phyloP scores from a whole-genome alignment of 2,797 vertebrate species.

The Peromyscus aztecus region DNA sequence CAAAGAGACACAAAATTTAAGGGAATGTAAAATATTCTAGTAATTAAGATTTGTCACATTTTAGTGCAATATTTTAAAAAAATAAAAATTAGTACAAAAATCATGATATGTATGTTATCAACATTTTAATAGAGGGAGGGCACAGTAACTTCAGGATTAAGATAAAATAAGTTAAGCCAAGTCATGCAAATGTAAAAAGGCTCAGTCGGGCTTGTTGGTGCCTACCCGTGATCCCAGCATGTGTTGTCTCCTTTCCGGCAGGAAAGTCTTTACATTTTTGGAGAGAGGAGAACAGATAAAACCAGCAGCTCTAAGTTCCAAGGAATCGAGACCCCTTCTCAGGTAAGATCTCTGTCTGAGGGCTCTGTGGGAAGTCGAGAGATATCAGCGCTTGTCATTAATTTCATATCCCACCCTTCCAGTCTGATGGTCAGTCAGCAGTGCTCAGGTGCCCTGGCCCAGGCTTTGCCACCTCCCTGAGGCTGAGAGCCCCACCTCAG shows the following conservation, averaged over 20 bases:
- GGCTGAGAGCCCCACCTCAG: accelerated
- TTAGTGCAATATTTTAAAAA: neutral
- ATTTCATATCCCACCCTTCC: neutral
- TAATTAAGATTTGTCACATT: conserved; percentile 1
- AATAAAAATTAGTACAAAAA: neutral
- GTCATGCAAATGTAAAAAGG: neutral
- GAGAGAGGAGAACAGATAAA: conserved; percentile 96
- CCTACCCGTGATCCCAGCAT: neutral
- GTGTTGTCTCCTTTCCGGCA: conserved; percentile 73
- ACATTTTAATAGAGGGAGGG: conserved; percentile 10
- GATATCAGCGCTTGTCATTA: neutral
- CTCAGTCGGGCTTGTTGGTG: neutral
- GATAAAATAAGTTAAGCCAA: neutral
- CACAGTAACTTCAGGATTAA: neutral
- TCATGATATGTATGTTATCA: neutral
- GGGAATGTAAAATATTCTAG: neutral
- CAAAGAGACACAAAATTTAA: conserved; percentile 8
- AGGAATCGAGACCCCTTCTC: conserved; percentile 98
- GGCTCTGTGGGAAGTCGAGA: neutral
- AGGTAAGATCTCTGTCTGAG: conserved; percentile 88
- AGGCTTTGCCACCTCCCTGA: neutral
- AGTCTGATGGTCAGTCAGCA: neutral
- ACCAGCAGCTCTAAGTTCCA: conserved; percentile 95
- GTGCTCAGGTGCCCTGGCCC: neutral
- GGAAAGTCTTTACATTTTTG: conserved; percentile 96